Evolutionary conservation across 2,113 vertebrate species (phyloP).

Genomic region (Cavia aperea): DNA sequence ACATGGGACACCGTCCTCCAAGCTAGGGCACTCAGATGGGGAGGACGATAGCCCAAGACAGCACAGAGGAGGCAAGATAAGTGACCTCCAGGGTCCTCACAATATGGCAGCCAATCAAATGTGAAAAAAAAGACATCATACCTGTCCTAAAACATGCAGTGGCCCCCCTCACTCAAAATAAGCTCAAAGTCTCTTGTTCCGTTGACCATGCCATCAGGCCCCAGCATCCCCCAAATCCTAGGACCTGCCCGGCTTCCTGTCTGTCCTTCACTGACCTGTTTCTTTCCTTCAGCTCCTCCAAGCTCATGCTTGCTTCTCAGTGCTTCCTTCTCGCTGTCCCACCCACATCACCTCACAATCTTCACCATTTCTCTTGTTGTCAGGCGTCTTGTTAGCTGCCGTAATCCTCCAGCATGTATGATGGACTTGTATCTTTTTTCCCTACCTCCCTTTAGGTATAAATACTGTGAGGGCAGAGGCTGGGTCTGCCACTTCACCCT

Average conservation of each 20-base stretch:
- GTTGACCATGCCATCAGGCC: neutral
- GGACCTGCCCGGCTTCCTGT: neutral
- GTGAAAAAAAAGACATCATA: neutral
- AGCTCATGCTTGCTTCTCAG: neutral
- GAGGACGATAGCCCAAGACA: neutral
- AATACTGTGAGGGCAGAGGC: neutral
- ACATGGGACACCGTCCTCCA: neutral
- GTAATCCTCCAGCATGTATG: neutral
- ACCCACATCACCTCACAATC: neutral
- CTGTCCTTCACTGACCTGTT: too few species aligned
- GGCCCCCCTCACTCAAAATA: neutral
- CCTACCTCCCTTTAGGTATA: neutral
- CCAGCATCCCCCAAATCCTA: neutral
- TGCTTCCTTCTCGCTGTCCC: too few species aligned
- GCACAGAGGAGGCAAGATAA: too few species aligned
- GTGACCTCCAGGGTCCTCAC: fast-evolving
- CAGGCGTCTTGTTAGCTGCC: neutral
- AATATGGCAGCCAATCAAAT: neutral
- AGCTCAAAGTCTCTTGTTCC: neutral
- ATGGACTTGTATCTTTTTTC: neutral
- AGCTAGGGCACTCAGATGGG: too few species aligned
- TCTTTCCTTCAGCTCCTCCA: neutral
- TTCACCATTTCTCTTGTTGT: neutral
- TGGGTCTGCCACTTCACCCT: neutral
- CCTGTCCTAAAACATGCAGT: neutral